These are phyloP conservation scores for Polydrusus tereticollis DNA, from an alignment of 2,888 invertebrate species.

Conservation along the genomic window DNA sequence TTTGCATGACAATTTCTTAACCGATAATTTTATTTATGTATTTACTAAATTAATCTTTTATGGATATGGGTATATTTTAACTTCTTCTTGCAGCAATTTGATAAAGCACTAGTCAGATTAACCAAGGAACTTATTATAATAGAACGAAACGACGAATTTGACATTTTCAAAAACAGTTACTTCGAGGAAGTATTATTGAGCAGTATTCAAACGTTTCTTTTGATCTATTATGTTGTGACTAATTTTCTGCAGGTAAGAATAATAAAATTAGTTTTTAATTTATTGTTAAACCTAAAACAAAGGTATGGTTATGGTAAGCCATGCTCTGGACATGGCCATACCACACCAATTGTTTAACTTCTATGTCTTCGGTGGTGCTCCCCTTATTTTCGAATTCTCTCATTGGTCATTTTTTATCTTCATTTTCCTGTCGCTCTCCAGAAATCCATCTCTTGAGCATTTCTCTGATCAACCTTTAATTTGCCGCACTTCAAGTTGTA, in stretches of 20 bases:
- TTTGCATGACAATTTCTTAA: not conserved
- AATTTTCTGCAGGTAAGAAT: conserved; percentile 68
- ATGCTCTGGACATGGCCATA: no score
- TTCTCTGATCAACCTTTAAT: no score
- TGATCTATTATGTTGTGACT: conserved; percentile 71
- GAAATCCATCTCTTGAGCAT: no score
- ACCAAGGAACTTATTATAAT: conserved; percentile 61
- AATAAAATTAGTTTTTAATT: no score
- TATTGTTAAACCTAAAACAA: not conserved
- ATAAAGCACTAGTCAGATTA: conserved; percentile 64
- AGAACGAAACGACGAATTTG: conserved; percentile 55
- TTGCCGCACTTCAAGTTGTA: no score
- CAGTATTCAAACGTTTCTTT: conserved; percentile 74
- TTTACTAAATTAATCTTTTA: not conserved
- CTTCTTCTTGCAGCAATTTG: conserved; percentile 66
- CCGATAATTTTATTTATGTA: not conserved
- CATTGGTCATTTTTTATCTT: no score
- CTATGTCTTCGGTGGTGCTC: no score
- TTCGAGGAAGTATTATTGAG: conserved; percentile 67
- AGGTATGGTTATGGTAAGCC: no score
- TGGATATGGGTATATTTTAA: not conserved
- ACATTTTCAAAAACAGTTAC: conserved; percentile 66
- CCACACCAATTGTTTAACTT: no score
- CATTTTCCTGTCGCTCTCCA: no score
- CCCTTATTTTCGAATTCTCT: no score